phyloP scores from a whole-genome alignment of 1,140 invertebrate species.

The Drosophila pseudoobscura region DNA sequence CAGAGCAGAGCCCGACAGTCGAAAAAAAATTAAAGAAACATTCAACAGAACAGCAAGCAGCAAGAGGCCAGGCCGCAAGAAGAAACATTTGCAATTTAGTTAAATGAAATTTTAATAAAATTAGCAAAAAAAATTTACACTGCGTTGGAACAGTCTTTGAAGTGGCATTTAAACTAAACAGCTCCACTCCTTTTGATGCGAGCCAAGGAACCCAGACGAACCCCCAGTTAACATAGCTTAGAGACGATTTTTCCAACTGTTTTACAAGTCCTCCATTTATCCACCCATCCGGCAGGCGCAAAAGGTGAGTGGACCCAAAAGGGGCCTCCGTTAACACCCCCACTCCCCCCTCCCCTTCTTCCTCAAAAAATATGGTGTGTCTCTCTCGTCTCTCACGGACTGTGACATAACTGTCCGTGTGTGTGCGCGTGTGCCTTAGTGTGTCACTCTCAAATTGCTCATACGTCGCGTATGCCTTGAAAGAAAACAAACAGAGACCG shows the following conservation, averaged over 20 bases:
- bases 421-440: constrained; percentile 15
- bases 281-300: constrained; percentile 31
- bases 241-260: constrained; percentile 21
- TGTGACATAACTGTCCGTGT: constrained; percentile 64
- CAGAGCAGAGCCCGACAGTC: constrained; percentile 49
- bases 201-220: constrained; percentile 27
- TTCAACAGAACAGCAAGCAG: constrained; percentile 43
- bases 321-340: constrained; percentile 18
- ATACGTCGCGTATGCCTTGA: constrained; percentile 61
- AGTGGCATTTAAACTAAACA: constrained; percentile 50
- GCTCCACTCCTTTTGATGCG: constrained; percentile 43
- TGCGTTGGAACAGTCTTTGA: constrained; percentile 20
- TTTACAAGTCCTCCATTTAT: constrained; percentile 9
- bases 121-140: constrained; percentile 30
- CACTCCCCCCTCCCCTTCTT: neutral
- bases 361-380: neutral
- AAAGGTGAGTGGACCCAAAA: constrained; percentile 72
- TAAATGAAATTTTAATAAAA: constrained; percentile 27
- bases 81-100: constrained; percentile 7
- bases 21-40: constrained; percentile 69
- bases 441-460: constrained; percentile 57
- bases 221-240: constrained; percentile 8
- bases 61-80: constrained; percentile 21
- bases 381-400: constrained; percentile 12
- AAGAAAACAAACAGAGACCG: constrained; percentile 59